These are phyloP conservation scores for Entomobrya multifasciata DNA, from an alignment of 2,888 invertebrate genomes.

Conservation along the genomic window DNA sequence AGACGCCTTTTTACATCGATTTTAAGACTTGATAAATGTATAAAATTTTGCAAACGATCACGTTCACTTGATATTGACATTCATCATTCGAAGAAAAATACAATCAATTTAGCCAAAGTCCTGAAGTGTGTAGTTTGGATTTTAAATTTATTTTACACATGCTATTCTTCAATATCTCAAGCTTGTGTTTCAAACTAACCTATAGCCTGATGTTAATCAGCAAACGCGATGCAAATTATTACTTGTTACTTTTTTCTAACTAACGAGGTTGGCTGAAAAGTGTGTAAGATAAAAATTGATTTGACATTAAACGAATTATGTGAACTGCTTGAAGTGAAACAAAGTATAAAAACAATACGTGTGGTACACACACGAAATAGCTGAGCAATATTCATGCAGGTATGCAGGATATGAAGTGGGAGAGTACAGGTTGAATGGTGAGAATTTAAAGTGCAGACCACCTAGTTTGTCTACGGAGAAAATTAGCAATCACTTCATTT, in stretches of 20 bases:
- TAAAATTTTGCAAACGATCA: conserved; percentile 51
- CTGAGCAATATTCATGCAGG: neutral
- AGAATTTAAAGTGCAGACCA: conserved; percentile 40
- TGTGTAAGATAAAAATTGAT: neutral
- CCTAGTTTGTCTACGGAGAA: conserved; percentile 50
- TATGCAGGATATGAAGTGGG: neutral
- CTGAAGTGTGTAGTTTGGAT: neutral
- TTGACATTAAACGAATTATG: neutral
- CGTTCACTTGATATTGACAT: conserved; percentile 56
- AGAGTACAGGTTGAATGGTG: neutral
- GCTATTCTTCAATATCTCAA: neutral
- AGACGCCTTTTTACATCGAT: neutral
- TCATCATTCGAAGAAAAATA: conserved; percentile 15
- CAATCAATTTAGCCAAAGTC: too few relatives aligned
- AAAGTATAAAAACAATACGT: too few relatives aligned
- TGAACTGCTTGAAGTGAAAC: neutral
- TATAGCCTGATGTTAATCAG: neutral
- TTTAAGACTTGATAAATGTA: conserved; percentile 48
- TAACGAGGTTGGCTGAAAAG: neutral
- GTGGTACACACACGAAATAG: neutral
- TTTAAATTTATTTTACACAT: neutral
- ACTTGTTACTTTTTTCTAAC: neutral
- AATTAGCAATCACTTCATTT: conserved; percentile 56
- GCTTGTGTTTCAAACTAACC: neutral
- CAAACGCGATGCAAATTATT: conserved; percentile 24